Percentiles rank a stretch among this genome's conserved stretches.
phyloP scores from a whole-genome alignment of 1,140 invertebrate genomes.

The Gonatopus flavifemur region DNA sequence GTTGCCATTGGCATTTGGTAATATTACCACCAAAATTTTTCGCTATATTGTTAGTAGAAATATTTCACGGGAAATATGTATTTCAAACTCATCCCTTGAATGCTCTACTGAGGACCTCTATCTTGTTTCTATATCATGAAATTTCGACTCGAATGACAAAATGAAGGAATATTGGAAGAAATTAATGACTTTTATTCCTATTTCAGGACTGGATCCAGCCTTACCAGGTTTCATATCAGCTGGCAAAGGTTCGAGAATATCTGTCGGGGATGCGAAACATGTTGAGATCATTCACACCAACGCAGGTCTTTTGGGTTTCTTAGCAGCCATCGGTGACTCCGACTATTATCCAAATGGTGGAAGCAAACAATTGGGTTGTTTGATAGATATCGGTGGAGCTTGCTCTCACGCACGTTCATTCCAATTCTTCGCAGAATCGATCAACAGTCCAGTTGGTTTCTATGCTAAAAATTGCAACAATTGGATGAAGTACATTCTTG shows the following conservation, averaged over 20 bases:
- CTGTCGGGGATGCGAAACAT: constrained; percentile 46
- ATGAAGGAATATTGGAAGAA: too few relatives aligned
- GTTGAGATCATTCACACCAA: constrained; percentile 61
- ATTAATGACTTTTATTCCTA: too few relatives aligned
- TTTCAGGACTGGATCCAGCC: constrained; percentile 58
- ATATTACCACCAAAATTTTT: too few relatives aligned
- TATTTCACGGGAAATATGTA: too few relatives aligned
- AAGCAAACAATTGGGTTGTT: constrained; percentile 40
- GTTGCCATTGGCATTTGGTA: too few relatives aligned
- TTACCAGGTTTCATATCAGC: constrained; percentile 43
- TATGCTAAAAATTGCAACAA: constrained; percentile 21
- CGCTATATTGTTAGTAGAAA: too few relatives aligned
- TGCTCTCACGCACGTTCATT: constrained; percentile 29
- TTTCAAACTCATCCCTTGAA: too few relatives aligned
- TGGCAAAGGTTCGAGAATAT: constrained; percentile 36
- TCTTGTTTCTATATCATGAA: too few relatives aligned
- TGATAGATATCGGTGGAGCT: background rate
- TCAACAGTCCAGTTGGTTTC: constrained; percentile 31
- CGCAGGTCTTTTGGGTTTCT: constrained; percentile 38
- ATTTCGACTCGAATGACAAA: too few relatives aligned
- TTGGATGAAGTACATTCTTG: constrained; percentile 15
- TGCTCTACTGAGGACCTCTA: too few relatives aligned
- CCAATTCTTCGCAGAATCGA: constrained; percentile 41
- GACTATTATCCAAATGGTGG: constrained; percentile 66
- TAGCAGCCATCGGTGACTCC: constrained; percentile 46